A percentile compares a stretch with the other conserved stretches of the same genome.
Conservation (phyloP, 2,888 invertebrate genomes). For the Archips xylosteana region DNA sequence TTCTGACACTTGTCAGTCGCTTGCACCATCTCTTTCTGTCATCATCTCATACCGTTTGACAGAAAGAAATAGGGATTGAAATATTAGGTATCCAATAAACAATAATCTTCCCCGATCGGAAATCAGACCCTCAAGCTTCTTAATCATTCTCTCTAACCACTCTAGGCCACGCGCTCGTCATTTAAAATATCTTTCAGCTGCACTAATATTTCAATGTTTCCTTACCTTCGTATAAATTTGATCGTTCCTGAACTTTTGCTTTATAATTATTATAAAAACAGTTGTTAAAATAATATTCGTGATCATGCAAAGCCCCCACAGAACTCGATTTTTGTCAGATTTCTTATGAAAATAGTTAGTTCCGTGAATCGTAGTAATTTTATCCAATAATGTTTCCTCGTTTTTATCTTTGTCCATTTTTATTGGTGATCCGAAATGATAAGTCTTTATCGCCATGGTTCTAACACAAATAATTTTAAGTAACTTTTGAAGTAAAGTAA, state of each 20-base stretch:
- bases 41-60: too few relatives aligned
- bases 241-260: constrained; percentile 63
- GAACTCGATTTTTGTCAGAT: constrained; percentile 48
- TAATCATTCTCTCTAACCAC: too few relatives aligned
- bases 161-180: too few relatives aligned
- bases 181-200: too few relatives aligned
- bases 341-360: constrained; percentile 54
- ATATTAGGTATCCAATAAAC: too few relatives aligned
- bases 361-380: constrained; percentile 68
- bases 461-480: background rate
- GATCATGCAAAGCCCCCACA: constrained; percentile 60
- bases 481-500: background rate
- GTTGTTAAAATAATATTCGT: constrained; percentile 55
- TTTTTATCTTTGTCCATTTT: constrained; percentile 9
- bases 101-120: too few relatives aligned
- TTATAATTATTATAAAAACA: constrained; percentile 62
- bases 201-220: too few relatives aligned
- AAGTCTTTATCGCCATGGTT: background rate
- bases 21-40: too few relatives aligned
- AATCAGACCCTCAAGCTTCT: too few relatives aligned
- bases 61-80: too few relatives aligned
- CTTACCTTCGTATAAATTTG: constrained; percentile 69
- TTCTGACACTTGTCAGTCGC: too few relatives aligned
- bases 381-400: constrained; percentile 45
- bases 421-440: background rate